phyloP scores from a whole-genome alignment of 2,888 invertebrate genomes.

The Dasysyrphus albostriatus region DNA sequence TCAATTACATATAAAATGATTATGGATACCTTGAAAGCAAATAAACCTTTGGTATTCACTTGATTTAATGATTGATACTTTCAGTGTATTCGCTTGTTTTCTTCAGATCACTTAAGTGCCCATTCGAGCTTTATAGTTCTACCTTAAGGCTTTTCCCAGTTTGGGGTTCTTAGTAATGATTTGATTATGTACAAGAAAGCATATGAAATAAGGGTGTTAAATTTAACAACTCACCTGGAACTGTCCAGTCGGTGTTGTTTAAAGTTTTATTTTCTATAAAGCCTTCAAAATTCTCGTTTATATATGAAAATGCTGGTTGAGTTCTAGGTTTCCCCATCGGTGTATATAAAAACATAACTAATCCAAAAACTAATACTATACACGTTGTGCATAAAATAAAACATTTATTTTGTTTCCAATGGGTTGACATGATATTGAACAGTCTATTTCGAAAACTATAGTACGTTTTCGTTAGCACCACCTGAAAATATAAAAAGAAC shows the following conservation, averaged over 20 bases:
- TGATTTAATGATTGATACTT: too few relatives aligned
- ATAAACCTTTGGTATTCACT: too few relatives aligned
- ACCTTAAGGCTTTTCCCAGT: too few relatives aligned
- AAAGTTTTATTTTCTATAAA: neutral
- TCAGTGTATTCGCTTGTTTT: too few relatives aligned
- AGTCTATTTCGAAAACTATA: slow-evolving; percentile 59
- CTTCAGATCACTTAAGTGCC: too few relatives aligned
- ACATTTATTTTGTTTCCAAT: slow-evolving; percentile 79
- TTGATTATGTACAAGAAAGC: too few relatives aligned
- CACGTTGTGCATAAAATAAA: slow-evolving; percentile 76
- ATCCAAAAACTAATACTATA: slow-evolving; percentile 76
- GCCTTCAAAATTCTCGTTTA: neutral
- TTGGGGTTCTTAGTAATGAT: too few relatives aligned
- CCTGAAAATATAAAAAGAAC: slow-evolving; percentile 76
- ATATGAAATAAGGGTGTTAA: neutral
- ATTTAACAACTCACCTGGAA: slow-evolving; percentile 18
- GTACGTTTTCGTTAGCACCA: slow-evolving; percentile 80
- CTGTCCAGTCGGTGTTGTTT: slow-evolving; percentile 27
- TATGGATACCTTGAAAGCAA: too few relatives aligned
- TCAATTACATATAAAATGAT: too few relatives aligned
- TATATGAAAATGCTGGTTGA: neutral
- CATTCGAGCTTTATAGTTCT: too few relatives aligned
- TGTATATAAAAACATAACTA: slow-evolving; percentile 77
- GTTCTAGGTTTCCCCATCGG: slow-evolving; percentile 46
- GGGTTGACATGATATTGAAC: slow-evolving; percentile 80